These are phyloP conservation scores for Diadema setosum DNA, from an alignment of 35 echinoderm and acorn worm species.

Conservation along the genomic window DNA sequence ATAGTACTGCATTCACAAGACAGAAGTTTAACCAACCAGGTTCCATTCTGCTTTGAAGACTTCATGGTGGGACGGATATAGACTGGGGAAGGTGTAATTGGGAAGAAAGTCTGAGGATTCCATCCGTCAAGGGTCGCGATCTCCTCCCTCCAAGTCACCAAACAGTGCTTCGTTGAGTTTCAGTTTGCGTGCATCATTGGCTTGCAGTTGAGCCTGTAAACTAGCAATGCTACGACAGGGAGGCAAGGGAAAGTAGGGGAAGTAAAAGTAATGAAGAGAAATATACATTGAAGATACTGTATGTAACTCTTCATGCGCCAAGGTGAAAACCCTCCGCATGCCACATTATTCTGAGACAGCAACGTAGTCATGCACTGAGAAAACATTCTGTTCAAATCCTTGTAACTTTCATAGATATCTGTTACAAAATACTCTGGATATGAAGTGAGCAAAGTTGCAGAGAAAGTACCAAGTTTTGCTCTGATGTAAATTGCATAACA, in stretches of 20 bases:
- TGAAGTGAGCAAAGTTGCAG: no score
- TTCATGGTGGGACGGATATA: no score
- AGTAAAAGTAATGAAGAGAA: neutral
- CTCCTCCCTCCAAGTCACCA: no score
- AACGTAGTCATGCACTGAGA: neutral
- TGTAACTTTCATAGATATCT: neutral
- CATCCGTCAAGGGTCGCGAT: no score
- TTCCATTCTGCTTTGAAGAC: no score
- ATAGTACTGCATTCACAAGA: no score
- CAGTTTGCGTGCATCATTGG: constrained; percentile 39
- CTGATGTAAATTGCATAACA: no score
- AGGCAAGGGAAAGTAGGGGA: neutral
- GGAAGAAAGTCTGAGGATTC: no score
- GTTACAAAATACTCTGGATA: neutral
- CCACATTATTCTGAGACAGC: neutral
- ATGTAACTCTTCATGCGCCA: neutral
- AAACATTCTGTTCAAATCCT: neutral
- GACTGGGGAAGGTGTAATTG: no score
- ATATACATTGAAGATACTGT: neutral
- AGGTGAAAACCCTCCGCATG: neutral
- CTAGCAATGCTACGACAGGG: constrained; percentile 50
- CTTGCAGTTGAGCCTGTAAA: constrained; percentile 47
- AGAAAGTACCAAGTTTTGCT: no score
- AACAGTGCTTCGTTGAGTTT: constrained; percentile 48
- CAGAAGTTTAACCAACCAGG: no score